Conservation (phyloP, 2,888 invertebrate genomes). For the Colostygia pectinataria region DNA sequence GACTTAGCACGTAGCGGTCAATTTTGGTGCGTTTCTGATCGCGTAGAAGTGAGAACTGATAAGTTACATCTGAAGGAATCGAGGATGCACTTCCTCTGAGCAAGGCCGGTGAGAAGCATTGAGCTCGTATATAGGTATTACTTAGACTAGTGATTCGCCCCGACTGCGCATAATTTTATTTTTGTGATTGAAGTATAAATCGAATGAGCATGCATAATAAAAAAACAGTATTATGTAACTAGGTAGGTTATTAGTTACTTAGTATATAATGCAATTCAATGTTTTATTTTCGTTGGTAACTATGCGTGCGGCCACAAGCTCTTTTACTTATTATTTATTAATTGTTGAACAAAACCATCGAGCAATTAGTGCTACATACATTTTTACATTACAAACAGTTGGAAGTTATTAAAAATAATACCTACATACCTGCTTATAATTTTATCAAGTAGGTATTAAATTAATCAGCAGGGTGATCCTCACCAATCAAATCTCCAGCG, state of each 20-base stretch:
- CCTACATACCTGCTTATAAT: background rate
- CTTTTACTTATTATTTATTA: too few species aligned
- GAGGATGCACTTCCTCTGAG: constrained; percentile 58
- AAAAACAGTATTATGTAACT: too few species aligned
- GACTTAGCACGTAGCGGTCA: constrained; percentile 42
- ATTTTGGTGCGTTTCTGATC: constrained; percentile 38
- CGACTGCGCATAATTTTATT: background rate
- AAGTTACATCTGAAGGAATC: constrained; percentile 33
- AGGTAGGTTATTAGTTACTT: too few species aligned
- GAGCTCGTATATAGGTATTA: constrained; percentile 3
- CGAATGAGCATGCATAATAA: too few species aligned
- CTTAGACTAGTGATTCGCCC: background rate
- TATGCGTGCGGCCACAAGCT: background rate
- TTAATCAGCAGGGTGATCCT: background rate
- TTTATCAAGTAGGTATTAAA: too few species aligned
- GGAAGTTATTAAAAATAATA: background rate
- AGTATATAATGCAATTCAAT: too few species aligned
- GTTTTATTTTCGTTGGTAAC: background rate
- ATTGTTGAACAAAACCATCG: too few species aligned
- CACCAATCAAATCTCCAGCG: constrained; percentile 10
- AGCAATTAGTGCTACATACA: too few species aligned
- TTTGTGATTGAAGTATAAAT: too few species aligned
- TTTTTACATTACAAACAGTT: too few species aligned
- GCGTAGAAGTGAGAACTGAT: constrained; percentile 43
- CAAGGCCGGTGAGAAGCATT: constrained; percentile 17